Evolutionary conservation across 23 tunicate genomes (phyloP), one percentile per base, ranked within the genome.

Genomic region (Halocynthia aurantium): DNA sequence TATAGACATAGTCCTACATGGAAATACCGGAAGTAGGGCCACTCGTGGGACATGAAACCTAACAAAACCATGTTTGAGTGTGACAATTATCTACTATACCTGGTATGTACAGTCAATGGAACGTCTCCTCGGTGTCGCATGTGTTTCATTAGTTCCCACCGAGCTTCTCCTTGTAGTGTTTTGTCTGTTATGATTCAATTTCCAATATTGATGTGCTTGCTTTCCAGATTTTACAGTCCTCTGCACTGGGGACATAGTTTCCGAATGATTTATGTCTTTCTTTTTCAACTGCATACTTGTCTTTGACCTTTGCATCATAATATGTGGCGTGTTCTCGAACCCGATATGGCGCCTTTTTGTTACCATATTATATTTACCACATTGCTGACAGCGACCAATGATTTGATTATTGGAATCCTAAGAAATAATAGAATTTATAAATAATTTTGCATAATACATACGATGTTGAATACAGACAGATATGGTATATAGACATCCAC

Each of bases 251-350:
- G 44, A 31, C 44, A 31, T 31, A 31, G 44, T 1, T 31, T 31
- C 44, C 44, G 44, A 4, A 4, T 31, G 44, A 31, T 31, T 31
- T 31, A 31, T 31, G 44, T 31, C 44, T 44, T 22, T 74, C 8
- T 22, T 54, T 64, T 74, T 74, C 6, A 74, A 31, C 55, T 53
- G 55, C 31, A 54, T 64, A 49, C 64, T 74, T 53, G 63, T 74
- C 62, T 74, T 74, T 74, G 78, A 56, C 56, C 78, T 31, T 31
- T 31, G 78, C 57, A 44, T 8, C 78, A 74, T 74, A 8, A 74
- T 74, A 64, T 51, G 13, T 53, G n/a, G 56, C 21, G 31, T 20
- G 62, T 74, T 74, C 56, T 54, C 78, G 13, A 44, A 54, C 15
- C 55, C 78, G 8, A 74, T 64, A 53, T 65, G 22, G 70, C 78